Evolutionary conservation across 2,113 vertebrate genomes (phyloP), one percentile per base, ranked within the genome.

Genomic region (Isurus oxyrinchus): DNA sequence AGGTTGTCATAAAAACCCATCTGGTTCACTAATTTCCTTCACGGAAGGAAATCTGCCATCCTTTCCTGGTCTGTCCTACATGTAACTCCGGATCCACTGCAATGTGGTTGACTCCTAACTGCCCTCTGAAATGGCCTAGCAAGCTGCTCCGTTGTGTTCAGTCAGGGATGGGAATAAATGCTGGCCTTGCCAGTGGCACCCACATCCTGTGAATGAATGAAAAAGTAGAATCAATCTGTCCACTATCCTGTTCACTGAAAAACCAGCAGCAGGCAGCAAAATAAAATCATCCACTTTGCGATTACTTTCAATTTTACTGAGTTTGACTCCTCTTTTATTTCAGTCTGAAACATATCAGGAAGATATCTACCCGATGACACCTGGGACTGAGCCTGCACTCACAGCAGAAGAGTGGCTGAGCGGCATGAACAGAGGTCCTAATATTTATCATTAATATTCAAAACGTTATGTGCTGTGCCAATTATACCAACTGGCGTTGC

Each of bases 261-360:
- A 55, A 31, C 25, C 3, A 49, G 49, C 53, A 59, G 27, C 59
- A 14, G 87, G 87, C 72, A 76, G 72, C 66, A 67, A 11, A 31
- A 13, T 8, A 35, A 8, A 76, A 76, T 31, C 13, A 21, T 1
- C 4, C 0, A 16, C 40, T 21, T 59, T 25, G 87, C 59, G 53
- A 31, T 44, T 27, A 57, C 44, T 57, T 13, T 53, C 23, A 27
- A 35, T 27, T 93, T 61, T 19, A 93, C 90, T 93, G 35, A 63
- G 90, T 59, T 63, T 61, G 57, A 96, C 23, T 96, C 72, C 67
- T 96, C 86, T 86, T 97, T n/a, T 0, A 27, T 97, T 97, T 49
- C 96, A 99, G 99, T 99, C 99, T 0, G 99, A 99, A 97, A 99
- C 99, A 0, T 99, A 99, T 98, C 99, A 99, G 97, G 99, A 99